Conservation (phyloP, 2,888 invertebrate genomes). For the Mythimna loreyi region DNA sequence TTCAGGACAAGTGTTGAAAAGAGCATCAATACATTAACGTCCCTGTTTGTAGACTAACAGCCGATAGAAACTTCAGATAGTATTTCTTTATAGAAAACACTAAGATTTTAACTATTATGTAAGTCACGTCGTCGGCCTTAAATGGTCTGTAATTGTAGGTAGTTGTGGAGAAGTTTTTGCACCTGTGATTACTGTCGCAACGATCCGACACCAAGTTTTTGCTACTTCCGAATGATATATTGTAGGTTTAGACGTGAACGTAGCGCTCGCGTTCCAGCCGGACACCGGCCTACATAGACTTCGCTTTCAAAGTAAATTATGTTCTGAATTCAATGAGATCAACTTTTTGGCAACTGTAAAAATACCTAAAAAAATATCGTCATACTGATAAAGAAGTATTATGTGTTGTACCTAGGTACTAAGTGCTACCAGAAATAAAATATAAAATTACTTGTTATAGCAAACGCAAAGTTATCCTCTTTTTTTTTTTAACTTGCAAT, state of each 20-base stretch:
- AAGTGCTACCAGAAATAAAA: no score
- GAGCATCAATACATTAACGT: slow-evolving; percentile 55
- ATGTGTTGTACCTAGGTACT: no score
- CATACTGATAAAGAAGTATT: no score
- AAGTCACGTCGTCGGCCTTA: slow-evolving; percentile 85
- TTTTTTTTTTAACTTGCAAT: no score
- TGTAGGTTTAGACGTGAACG: slow-evolving; percentile 66
- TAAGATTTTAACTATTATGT: slow-evolving; percentile 84
- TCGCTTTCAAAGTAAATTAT: slow-evolving; percentile 45
- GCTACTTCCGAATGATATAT: slow-evolving; percentile 84
- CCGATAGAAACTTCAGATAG: slow-evolving; percentile 65
- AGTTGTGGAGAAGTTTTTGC: slow-evolving; percentile 83
- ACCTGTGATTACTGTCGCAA: slow-evolving; percentile 82
- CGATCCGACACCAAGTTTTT: slow-evolving; percentile 85
- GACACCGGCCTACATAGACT: slow-evolving; percentile 45
- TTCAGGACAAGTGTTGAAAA: slow-evolving; percentile 61
- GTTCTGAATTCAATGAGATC: slow-evolving; percentile 37
- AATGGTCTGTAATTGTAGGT: slow-evolving; percentile 88
- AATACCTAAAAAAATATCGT: not conserved
- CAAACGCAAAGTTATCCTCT: not conserved
- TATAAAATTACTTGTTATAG: not conserved
- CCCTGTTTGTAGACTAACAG: slow-evolving; percentile 60
- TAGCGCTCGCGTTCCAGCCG: slow-evolving; percentile 43
- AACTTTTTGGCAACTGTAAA: slow-evolving; percentile 16
- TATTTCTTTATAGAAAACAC: slow-evolving; percentile 75